A percentile compares a stretch with the other conserved stretches of the same genome.
Conservation (phyloP, 2,113 vertebrate genomes). For the Phaethon lepturus region DNA sequence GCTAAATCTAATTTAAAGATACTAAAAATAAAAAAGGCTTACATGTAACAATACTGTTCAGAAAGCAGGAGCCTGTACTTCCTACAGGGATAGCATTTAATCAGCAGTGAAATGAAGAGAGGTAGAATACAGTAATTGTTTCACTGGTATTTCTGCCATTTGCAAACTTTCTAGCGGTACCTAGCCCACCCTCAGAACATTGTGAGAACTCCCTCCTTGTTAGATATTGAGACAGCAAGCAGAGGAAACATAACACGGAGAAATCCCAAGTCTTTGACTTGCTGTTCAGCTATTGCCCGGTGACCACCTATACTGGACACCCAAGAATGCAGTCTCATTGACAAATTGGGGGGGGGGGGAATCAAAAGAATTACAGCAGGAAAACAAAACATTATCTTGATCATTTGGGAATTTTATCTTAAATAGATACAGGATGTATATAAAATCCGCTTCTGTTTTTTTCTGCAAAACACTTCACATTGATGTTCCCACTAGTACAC, state of each 20-base stretch:
- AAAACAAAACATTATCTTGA: not conserved
- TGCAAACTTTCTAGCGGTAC: not conserved
- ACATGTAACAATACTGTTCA: not conserved
- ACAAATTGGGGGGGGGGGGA: not conserved
- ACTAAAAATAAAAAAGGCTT: slow-evolving; percentile 41
- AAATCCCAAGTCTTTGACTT: not conserved
- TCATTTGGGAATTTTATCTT: not conserved
- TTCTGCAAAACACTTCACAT: not conserved
- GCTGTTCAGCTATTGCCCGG: not conserved
- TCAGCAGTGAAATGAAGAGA: not conserved
- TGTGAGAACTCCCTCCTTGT: not conserved
- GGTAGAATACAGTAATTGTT: not conserved
- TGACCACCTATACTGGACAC: not conserved
- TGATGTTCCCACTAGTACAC: not conserved
- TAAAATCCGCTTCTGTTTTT: not conserved
- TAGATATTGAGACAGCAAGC: not conserved
- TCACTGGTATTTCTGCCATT: not conserved
- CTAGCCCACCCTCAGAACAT: not conserved
- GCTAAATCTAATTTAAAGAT: slow-evolving; percentile 47
- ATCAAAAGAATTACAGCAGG: not conserved
- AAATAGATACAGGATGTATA: not conserved
- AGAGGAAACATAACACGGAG: not conserved
- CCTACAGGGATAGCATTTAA: not conserved
- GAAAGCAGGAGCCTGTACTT: not conserved
- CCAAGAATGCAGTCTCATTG: not conserved